phyloP scores from a whole-genome alignment of 2,113 vertebrate genomes.

The Australoheros scitulus region DNA sequence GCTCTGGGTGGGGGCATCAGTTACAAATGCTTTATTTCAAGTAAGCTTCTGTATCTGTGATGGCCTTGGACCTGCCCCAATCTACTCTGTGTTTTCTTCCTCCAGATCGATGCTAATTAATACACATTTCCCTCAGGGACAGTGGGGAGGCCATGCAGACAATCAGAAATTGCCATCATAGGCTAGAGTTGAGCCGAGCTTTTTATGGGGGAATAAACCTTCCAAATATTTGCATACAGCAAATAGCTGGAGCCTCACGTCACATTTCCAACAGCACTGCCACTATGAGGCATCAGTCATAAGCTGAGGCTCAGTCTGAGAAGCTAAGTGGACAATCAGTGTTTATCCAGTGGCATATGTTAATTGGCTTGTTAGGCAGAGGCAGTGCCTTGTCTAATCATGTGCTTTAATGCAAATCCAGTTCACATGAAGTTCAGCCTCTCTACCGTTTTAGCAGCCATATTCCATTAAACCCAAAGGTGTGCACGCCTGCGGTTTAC shows the following conservation, averaged over 20 bases:
- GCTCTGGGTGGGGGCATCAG: not conserved
- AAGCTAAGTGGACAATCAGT: constrained; percentile 3
- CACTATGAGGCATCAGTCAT: not conserved
- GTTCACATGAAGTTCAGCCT: constrained; percentile 34
- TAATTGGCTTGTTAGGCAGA: constrained; percentile 15
- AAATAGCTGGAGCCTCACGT: not conserved
- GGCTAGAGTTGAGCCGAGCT: constrained; percentile 1
- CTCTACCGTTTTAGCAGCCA: not conserved
- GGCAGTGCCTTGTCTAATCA: not conserved
- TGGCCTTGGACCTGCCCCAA: constrained; percentile 59
- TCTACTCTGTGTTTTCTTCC: constrained; percentile 62
- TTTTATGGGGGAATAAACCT: constrained; percentile 6
- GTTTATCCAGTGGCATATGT: not conserved
- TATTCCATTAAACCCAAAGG: constrained; percentile 2
- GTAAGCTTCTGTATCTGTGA: constrained; percentile 36
- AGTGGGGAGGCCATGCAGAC: constrained; percentile 37
- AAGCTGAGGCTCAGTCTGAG: not conserved
- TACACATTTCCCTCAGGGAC: constrained; percentile 59
- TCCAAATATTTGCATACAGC: constrained; percentile 18
- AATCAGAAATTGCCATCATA: constrained; percentile 53
- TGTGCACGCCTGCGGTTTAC: constrained; percentile 4
- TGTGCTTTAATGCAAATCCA: constrained; percentile 23
- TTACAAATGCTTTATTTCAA: constrained; percentile 44
- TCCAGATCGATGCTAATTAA: constrained; percentile 77
- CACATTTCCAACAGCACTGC: not conserved